A percentile compares a stretch with the other conserved stretches of the same genome.
Conservation (phyloP, 2,797 vertebrate genomes). For the Enteromius treurensis region DNA sequence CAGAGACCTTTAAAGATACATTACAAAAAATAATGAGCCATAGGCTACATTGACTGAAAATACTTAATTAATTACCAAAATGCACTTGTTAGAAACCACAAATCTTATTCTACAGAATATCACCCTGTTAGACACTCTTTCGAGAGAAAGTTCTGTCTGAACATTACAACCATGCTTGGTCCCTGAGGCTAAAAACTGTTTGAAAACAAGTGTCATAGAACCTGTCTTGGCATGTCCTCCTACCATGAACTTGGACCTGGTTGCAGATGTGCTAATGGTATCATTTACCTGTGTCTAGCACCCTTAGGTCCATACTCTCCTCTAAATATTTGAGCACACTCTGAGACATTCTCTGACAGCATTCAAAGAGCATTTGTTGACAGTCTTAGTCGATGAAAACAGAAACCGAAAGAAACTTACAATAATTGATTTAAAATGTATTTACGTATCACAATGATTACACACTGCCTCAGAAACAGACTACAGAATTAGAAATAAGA, state of each 20-base stretch:
- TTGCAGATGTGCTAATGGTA: background rate
- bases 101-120: background rate
- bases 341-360: background rate
- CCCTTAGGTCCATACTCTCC: background rate
- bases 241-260: background rate
- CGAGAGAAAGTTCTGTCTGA: background rate
- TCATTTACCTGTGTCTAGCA: background rate
- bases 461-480: background rate
- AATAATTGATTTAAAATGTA: background rate
- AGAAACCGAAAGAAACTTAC: background rate
- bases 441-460: background rate
- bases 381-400: background rate
- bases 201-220: background rate
- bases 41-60: background rate
- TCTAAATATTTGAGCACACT: background rate
- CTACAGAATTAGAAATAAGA: background rate
- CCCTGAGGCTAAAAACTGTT: background rate
- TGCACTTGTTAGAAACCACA: background rate
- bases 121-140: background rate
- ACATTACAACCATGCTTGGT: background rate
- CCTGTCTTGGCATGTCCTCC: conserved; percentile 7
- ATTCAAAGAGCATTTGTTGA: background rate
- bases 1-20: background rate
- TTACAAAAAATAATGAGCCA: background rate
- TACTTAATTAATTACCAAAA: background rate